phyloP scores from a whole-genome alignment of 2,113 vertebrate genomes.

The Tetrao urogallus region DNA sequence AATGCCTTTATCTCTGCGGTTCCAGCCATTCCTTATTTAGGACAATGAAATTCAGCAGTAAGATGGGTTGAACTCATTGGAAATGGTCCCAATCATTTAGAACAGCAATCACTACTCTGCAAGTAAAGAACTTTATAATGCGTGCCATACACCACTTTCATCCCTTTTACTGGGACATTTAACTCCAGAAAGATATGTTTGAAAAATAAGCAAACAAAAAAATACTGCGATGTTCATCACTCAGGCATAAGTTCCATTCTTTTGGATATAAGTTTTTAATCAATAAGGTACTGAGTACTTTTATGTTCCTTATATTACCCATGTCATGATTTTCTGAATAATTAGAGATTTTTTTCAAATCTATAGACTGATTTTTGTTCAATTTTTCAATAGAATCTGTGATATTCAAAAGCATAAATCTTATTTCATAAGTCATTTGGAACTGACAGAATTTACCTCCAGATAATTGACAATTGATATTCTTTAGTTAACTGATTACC shows the following conservation, averaged over 20 bases:
- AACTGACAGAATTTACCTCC: background rate
- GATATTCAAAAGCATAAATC: background rate
- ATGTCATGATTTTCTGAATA: background rate
- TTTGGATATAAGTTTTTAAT: background rate
- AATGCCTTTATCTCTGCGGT: constrained; percentile 52
- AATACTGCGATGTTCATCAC: background rate
- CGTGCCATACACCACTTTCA: background rate
- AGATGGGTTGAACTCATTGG: background rate
- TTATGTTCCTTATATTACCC: background rate
- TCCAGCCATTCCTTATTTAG: constrained; percentile 38
- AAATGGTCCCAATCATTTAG: background rate
- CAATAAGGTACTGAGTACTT: background rate
- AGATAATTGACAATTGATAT: background rate
- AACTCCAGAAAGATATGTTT: background rate
- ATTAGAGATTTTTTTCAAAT: background rate
- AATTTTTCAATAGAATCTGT: background rate
- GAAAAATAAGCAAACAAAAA: background rate
- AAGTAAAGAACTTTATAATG: background rate
- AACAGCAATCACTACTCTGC: background rate
- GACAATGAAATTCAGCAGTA: constrained; percentile 24
- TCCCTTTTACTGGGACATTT: background rate
- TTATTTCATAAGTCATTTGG: background rate
- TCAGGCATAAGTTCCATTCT: background rate
- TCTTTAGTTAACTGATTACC: background rate
- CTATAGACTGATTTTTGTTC: background rate